Evolutionary conservation across 2,888 invertebrate genomes (phyloP).

Genomic region (Alviniconcha strummeri): DNA sequence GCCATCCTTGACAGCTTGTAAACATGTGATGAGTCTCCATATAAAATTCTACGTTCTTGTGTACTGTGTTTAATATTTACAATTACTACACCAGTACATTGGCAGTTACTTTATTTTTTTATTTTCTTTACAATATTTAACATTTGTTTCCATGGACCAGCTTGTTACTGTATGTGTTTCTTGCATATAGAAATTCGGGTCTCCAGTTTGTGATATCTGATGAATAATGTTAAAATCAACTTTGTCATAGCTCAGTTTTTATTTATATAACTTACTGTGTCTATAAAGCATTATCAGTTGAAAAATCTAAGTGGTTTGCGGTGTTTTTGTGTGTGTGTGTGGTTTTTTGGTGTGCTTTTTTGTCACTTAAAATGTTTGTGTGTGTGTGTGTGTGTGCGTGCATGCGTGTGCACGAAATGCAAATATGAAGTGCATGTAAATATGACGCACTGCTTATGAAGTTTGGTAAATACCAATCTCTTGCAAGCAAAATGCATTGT

Average conservation of each 20-base stretch:
- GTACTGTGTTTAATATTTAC: no score
- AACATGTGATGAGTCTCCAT: no score
- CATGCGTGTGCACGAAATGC: not conserved
- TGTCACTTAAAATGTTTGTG: not conserved
- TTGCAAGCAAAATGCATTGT: not conserved
- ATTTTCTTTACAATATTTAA: no score
- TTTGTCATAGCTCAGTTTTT: not conserved
- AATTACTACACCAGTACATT: no score
- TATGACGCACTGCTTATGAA: not conserved
- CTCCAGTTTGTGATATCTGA: not conserved
- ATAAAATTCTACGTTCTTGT: no score
- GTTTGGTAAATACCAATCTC: not conserved
- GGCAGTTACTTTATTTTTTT: no score
- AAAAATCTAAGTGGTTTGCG: not conserved
- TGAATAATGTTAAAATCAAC: not conserved
- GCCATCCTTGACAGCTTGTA: no score
- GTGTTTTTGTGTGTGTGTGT: not conserved
- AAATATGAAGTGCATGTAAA: not conserved
- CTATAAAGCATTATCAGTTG: not conserved
- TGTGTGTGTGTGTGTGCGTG: not conserved
- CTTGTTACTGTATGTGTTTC: no score
- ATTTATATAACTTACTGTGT: not conserved
- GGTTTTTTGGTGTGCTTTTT: not conserved
- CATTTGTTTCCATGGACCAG: no score
- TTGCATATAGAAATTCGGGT: no score